Conservation (phyloP, 2,888 invertebrate species). For the Erebia ligea region DNA sequence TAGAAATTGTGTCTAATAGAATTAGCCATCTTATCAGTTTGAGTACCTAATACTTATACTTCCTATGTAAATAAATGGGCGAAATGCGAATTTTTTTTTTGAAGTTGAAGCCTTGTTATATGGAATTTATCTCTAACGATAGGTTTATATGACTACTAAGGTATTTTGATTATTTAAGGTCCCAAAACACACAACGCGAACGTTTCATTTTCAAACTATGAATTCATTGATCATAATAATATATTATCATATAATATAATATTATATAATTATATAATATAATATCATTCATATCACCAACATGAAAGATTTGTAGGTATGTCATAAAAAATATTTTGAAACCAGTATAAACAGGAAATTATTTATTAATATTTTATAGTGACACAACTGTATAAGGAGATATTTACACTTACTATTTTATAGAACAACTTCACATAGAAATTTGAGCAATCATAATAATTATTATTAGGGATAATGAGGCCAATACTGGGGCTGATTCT, state of each 20-base stretch:
- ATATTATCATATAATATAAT: conserved; percentile 6
- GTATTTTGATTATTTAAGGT: conserved; percentile 12
- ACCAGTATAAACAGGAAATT: conserved; percentile 1
- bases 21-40: background rate
- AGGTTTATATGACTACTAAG: background rate
- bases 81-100: background rate
- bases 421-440: conserved; percentile 1
- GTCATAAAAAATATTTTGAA: conserved; percentile 7
- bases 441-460: conserved; percentile 19
- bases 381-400: conserved; percentile 1
- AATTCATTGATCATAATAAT: conserved; percentile 11
- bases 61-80: background rate
- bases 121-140: conserved; percentile 8
- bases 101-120: background rate
- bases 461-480: background rate
- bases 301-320: background rate
- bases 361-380: conserved; percentile 1
- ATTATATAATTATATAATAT: no score
- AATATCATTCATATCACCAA: conserved; percentile 1
- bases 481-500: no score
- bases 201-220: background rate
- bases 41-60: background rate
- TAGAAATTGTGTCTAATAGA: no score
- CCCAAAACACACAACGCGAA: conserved; percentile 20
- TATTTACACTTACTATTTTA: conserved; percentile 17